A percentile compares a stretch with the other conserved stretches of the same genome.
Evolutionary conservation across 2,113 vertebrate species (phyloP).

Genomic region (Muntiacus reevesi): DNA sequence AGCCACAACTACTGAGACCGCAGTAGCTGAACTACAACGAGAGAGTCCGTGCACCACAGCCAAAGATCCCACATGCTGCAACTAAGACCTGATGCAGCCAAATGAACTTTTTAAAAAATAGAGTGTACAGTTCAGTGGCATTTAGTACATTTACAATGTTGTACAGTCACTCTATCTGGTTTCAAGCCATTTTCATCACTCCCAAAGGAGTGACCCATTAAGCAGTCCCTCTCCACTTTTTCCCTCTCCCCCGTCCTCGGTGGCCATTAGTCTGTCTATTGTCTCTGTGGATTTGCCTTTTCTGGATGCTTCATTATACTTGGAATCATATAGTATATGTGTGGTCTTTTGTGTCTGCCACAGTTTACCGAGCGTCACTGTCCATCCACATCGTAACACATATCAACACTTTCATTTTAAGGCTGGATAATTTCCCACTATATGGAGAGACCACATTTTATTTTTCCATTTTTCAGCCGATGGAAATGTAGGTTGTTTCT

Average conservation of each 20-base stretch:
- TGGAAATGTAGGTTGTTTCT: background rate
- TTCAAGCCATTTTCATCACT: background rate
- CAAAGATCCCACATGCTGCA: rapidly evolving
- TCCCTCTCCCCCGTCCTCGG: background rate
- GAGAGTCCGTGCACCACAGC: background rate
- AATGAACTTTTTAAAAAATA: background rate
- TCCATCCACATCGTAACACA: background rate
- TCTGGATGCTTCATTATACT: background rate
- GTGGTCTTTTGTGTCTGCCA: background rate
- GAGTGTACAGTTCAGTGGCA: background rate
- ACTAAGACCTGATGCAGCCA: background rate
- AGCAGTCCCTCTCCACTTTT: background rate
- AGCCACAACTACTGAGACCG: background rate
- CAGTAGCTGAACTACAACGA: background rate
- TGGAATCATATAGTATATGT: background rate
- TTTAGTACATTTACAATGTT: background rate
- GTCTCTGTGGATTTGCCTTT: background rate
- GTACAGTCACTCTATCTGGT: background rate
- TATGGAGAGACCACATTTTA: background rate
- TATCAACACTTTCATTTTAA: background rate
- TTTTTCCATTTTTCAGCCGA: background rate
- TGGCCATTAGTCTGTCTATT: background rate
- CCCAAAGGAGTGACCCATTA: background rate
- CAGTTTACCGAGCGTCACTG: background rate
- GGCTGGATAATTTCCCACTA: background rate